Evolutionary conservation across 2,797 vertebrate species (phyloP), one percentile per base, ranked within the genome.

Genomic region (Cheirogaleus major): DNA sequence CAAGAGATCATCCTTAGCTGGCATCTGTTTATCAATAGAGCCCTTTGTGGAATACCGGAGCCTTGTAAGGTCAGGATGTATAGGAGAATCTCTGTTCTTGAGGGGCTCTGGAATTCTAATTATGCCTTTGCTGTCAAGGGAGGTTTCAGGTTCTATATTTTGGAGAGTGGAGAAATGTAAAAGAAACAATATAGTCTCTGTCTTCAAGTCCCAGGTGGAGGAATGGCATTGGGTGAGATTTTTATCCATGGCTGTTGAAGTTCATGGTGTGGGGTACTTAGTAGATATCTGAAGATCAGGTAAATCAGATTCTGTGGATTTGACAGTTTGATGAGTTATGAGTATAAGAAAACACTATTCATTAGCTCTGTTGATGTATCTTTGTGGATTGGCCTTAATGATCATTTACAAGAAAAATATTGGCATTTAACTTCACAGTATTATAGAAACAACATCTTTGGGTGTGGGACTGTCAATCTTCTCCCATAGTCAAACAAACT

Each of bases 161-260:
- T 95, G 15, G 41, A 59, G 43, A 76, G 76, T 38, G 8, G 67
- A 91, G 38, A 96, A 57, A 61, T 57, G 61, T 81, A 32, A 90
- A 92, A 79, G 63, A 83, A 80, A 93, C 94, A 25, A 81, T 41
- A 45, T 43, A 52, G 15, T 92, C 45, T 87, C 65, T 72, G 27
- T 93, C 90, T 89, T 80, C 35, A 83, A 81, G 82, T 79, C n/a
- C 23, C 27, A 89, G 38, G 57, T 89, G 41, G 69, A 59, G n/a
- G 55, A 82, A 65, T 86, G 55, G 61, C 85, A 78, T 27, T 78
- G 23, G 52, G 20, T 87, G 32, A 55, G 23, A 76, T 76, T 90
- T 92, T 88, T 88, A 55, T 80, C 50, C 50, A 32, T 35, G 55
- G 27, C 30, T 96, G 35, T 94, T 97, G n/a, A 95, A 91, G 85